Evolutionary conservation across 2,888 invertebrate genomes (phyloP).

Genomic region (Drosophila nr. medialis): DNA sequence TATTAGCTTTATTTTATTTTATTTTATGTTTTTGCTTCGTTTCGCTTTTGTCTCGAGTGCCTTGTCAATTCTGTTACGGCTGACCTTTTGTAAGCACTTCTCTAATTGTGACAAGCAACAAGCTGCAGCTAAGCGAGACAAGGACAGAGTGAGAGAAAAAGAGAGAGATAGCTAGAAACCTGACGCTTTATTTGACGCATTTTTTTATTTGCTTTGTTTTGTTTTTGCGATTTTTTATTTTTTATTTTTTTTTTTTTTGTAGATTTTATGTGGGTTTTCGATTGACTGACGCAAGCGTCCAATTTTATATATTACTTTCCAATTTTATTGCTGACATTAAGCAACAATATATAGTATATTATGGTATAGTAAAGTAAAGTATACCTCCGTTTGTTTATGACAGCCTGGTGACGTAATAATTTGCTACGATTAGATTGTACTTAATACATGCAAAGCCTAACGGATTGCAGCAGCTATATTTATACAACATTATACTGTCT

Average conservation of each 20-base stretch:
- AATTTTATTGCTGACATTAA: conserved; percentile 56
- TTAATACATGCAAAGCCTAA: conserved; percentile 14
- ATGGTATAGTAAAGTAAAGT: conserved; percentile 10
- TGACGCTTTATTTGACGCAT: conserved; percentile 55
- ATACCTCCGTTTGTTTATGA: conserved; percentile 7
- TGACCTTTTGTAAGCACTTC: conserved; percentile 76
- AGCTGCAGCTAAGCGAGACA: conserved; percentile 26
- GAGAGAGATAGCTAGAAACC: conserved; percentile 19
- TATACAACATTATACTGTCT: conserved; percentile 22
- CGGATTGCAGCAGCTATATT: background rate
- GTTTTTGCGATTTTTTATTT: conserved; percentile 26
- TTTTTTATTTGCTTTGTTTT: conserved; percentile 47
- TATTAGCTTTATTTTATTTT: conserved; percentile 59
- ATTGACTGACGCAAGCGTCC: conserved; percentile 70
- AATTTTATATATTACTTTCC: conserved; percentile 68
- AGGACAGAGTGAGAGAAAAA: background rate
- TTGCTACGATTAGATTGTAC: conserved; percentile 55
- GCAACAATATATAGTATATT: conserved; percentile 17
- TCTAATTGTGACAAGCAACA: conserved; percentile 72
- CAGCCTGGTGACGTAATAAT: conserved; percentile 43
- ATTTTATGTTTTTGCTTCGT: conserved; percentile 34
- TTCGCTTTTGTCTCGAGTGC: conserved; percentile 59
- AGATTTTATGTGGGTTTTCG: conserved; percentile 55
- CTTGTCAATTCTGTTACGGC: conserved; percentile 62
- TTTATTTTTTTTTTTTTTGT: conserved; percentile 33